phyloP scores from a whole-genome alignment of 2,888 invertebrate genomes.

The Venusia cambrica region DNA sequence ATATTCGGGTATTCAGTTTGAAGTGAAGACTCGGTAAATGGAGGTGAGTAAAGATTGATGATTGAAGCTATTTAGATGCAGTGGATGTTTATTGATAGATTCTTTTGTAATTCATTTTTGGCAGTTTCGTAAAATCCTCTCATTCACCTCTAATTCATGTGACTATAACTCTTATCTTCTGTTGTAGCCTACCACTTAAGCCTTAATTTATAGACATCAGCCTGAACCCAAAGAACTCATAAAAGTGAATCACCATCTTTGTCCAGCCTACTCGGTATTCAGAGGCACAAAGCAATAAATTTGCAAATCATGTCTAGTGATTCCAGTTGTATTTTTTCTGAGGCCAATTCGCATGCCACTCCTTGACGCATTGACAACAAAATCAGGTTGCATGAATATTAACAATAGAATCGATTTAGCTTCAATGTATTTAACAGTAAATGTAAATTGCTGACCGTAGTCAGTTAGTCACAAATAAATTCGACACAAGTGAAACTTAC shows the following conservation, averaged over 20 bases:
- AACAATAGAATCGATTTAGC: too few relatives aligned
- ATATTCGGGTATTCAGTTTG: too few relatives aligned
- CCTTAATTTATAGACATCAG: constrained; percentile 27
- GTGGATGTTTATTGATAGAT: neutral
- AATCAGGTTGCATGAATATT: too few relatives aligned
- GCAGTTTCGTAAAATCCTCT: constrained; percentile 14
- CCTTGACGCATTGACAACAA: too few relatives aligned
- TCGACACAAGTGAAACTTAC: too few relatives aligned
- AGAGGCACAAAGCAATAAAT: constrained; percentile 55
- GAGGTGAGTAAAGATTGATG: too few relatives aligned
- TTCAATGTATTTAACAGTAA: too few relatives aligned
- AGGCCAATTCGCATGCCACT: constrained; percentile 44
- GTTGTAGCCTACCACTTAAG: constrained; percentile 12
- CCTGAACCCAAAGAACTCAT: constrained; percentile 22
- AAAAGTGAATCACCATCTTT: constrained; percentile 45
- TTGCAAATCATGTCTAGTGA: constrained; percentile 68
- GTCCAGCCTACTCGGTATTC: constrained; percentile 60
- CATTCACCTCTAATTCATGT: constrained; percentile 19
- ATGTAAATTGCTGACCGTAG: too few relatives aligned
- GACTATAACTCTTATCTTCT: constrained; percentile 16
- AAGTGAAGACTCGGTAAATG: too few relatives aligned
- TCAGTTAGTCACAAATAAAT: too few relatives aligned
- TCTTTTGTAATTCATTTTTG: constrained; percentile 2
- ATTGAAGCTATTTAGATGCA: too few relatives aligned
- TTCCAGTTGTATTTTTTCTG: constrained; percentile 53